A percentile compares a stretch with the other conserved stretches of the same genome.
Conservation (phyloP, 2,888 invertebrate species). For the Papilio gigon region DNA sequence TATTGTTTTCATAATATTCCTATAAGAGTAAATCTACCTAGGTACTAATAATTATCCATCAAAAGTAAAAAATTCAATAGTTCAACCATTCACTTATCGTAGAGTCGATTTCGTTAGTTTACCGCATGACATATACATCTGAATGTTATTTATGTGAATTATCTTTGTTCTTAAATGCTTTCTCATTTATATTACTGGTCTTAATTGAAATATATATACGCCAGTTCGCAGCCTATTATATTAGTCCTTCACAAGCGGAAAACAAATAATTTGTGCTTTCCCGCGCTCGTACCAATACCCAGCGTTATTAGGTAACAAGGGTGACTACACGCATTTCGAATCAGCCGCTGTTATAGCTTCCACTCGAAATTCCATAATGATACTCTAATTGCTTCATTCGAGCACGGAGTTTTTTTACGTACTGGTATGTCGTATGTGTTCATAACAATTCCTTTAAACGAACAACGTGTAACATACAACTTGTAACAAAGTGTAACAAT, state of each 20-base stretch:
- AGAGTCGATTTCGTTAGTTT: not conserved
- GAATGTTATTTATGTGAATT: not conserved
- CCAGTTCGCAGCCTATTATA: not conserved
- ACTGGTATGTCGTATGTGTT: not conserved
- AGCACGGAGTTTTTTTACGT: not conserved
- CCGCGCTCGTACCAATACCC: not conserved
- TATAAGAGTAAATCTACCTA: not conserved
- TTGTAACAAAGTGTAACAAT: slow-evolving; percentile 1
- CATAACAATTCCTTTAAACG: not conserved
- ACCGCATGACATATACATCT: not conserved
- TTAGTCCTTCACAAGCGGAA: not conserved
- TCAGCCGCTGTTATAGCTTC: slow-evolving; percentile 7
- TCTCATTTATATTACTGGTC: not conserved
- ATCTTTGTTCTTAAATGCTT: not conserved
- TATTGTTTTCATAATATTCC: not conserved
- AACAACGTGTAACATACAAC: not conserved
- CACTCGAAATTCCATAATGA: slow-evolving; percentile 15
- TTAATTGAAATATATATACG: not conserved
- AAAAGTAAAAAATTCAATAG: too few species aligned
- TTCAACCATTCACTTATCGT: too few species aligned
- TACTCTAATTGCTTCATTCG: slow-evolving; percentile 20
- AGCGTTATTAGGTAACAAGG: not conserved
- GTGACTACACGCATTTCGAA: slow-evolving; percentile 2
- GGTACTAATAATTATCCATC: not conserved
- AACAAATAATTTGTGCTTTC: not conserved